phyloP scores from a whole-genome alignment of 2,113 vertebrate species.

The Himantopus leucocephalus region DNA sequence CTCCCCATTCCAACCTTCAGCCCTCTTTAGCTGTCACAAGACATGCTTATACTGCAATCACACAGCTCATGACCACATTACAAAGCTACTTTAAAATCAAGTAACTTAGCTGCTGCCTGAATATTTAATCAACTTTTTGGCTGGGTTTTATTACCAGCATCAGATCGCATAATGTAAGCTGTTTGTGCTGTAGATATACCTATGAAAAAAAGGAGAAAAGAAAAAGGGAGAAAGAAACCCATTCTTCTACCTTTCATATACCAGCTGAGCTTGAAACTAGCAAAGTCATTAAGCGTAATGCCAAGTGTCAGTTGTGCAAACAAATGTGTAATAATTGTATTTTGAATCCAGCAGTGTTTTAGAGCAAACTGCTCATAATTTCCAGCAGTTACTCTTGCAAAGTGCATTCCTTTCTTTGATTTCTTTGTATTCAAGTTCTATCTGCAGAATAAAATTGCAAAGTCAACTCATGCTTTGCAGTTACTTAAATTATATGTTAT shows the following conservation, averaged over 20 bases:
- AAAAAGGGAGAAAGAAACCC: not conserved
- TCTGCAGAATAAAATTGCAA: not conserved
- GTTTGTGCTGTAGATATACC: not conserved
- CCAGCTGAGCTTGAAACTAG: not conserved
- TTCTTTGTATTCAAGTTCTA: not conserved
- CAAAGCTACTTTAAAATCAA: not conserved
- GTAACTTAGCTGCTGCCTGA: not conserved
- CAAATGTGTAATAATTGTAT: not conserved
- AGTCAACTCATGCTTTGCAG: not conserved
- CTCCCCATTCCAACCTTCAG: not conserved
- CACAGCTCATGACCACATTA: not conserved
- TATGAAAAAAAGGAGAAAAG: not conserved
- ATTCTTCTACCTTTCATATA: not conserved
- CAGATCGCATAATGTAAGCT: not conserved
- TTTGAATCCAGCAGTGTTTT: constrained; percentile 17
- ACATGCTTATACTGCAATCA: not conserved
- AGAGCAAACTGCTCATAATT: not conserved
- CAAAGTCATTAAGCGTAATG: not conserved
- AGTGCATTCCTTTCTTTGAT: not conserved
- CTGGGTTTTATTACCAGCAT: constrained; percentile 8
- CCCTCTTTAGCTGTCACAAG: not conserved
- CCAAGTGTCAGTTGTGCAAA: not conserved
- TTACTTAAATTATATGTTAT: not conserved
- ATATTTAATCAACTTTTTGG: constrained; percentile 36
- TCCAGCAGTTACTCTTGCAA: constrained; percentile 21